These are phyloP conservation scores for Chorisops tibialis DNA, from an alignment of 2,888 invertebrate genomes.

Conservation along the genomic window DNA sequence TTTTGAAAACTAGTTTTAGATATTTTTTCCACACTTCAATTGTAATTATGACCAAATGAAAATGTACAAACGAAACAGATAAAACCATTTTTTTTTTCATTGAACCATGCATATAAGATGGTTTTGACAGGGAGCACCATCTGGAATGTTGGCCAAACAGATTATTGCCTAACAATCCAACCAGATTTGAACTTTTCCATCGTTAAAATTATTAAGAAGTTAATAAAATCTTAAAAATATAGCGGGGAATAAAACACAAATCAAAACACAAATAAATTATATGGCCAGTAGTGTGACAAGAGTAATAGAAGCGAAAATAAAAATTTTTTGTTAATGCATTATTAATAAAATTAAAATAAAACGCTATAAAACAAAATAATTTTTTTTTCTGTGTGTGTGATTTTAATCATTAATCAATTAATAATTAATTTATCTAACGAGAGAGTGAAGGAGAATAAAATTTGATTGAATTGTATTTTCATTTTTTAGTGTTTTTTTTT, in stretches of 20 bases:
- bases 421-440: conserved; percentile 19
- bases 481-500: conserved; percentile 37
- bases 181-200: no score
- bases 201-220: no score
- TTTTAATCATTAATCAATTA: background rate
- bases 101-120: no score
- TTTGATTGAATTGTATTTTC: conserved; percentile 30
- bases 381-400: background rate
- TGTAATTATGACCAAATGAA: no score
- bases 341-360: conserved; percentile 7
- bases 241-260: conserved; percentile 25
- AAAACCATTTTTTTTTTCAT: no score
- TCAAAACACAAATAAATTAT: conserved; percentile 1
- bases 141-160: no score
- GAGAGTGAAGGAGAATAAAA: background rate
- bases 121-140: no score
- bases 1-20: no score
- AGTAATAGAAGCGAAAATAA: conserved; percentile 16
- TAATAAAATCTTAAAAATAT: no score
- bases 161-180: no score
- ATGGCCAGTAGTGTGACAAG: conserved; percentile 25
- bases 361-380: background rate
- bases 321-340: conserved; percentile 8
- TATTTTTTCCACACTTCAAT: no score
- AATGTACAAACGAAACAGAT: no score